Evolutionary conservation across 35 echinoderm and acorn worm genomes (phyloP).

Genomic region (Ophioderma brevispina): DNA sequence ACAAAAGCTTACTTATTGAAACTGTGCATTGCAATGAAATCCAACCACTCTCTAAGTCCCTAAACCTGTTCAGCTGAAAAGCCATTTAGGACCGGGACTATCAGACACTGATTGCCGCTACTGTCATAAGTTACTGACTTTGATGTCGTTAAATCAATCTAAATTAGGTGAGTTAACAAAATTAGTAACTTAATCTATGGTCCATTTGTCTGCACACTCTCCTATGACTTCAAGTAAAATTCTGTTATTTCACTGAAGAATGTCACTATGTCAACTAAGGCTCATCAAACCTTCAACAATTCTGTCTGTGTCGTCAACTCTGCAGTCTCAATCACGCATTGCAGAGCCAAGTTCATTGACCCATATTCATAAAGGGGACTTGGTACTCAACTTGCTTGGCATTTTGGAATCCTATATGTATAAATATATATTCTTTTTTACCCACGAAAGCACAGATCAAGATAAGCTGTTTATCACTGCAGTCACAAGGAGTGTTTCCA

Average conservation of each 20-base stretch:
- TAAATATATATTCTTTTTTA: too few relatives aligned
- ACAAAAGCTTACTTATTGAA: too few relatives aligned
- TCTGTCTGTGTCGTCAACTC: too few relatives aligned
- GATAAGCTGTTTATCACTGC: too few relatives aligned
- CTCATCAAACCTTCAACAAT: background rate
- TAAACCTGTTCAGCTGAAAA: too few relatives aligned
- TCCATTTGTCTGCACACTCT: background rate
- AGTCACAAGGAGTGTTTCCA: too few relatives aligned
- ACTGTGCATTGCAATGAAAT: background rate
- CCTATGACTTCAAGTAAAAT: background rate
- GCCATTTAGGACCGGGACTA: background rate
- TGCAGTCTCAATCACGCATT: too few relatives aligned
- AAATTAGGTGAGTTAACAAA: background rate
- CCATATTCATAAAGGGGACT: background rate
- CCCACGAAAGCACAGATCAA: too few relatives aligned
- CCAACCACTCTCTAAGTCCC: background rate
- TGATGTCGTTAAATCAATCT: background rate
- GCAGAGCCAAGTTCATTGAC: background rate
- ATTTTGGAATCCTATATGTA: too few relatives aligned
- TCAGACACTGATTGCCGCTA: background rate
- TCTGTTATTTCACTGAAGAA: background rate
- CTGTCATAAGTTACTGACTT: background rate
- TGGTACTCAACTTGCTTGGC: too few relatives aligned
- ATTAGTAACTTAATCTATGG: slow-evolving; percentile 6
- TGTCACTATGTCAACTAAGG: background rate